Base-by-base conservation (phyloP, 2,888 invertebrate genomes). In the Lymantria monacha region DNA sequence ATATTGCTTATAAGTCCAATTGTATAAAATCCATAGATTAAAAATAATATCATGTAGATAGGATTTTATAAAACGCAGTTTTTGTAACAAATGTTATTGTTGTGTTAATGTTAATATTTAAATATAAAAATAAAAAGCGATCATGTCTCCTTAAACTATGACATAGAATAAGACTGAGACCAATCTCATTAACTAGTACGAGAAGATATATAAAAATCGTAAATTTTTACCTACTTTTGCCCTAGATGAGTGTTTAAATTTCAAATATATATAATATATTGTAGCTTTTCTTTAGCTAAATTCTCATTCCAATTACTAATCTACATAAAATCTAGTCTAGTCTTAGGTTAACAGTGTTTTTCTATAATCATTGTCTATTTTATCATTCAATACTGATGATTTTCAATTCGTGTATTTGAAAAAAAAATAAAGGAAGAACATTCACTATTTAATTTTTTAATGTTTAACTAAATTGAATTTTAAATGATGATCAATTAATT, bases 161-260 rank as follows among this genome's bases (percentile, higher is more conserved):
- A 53, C 55, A 76, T 81, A 85, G 81, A 46, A 76, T 83, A 85
- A 85, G 84, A 85, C 85, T 85, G 85, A 85, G 80, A 83, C 80
- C 84, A 85, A 84, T 79, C 79, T 81, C 79, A 77, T 77, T 64
- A 57, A 61, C 49, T 60, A 52, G 57, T 45, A 57, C 50, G 46
- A 49, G 43, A 48, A 59, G 56, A 51, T 61, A 62, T 51, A 51
- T 53, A 53, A 53, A 59, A 57, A 46, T 63, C 53, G 66, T 3
- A 22, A 22, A 3, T 22, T 63, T 67, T 57, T 69, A 63, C 37
- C 33, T 43, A 48, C 56, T 67, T 30, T 61, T 67, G 55, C 59
- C 56, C 48, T 61, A 58, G 52, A 45, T 46, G 44, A 48, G 30
- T 52, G 33, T 40, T 40, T 11, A 40, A 7, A 38, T 12, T 41